Evolutionary conservation across 1,140 invertebrate species (phyloP).

Genomic region (Drepana arcuata): DNA sequence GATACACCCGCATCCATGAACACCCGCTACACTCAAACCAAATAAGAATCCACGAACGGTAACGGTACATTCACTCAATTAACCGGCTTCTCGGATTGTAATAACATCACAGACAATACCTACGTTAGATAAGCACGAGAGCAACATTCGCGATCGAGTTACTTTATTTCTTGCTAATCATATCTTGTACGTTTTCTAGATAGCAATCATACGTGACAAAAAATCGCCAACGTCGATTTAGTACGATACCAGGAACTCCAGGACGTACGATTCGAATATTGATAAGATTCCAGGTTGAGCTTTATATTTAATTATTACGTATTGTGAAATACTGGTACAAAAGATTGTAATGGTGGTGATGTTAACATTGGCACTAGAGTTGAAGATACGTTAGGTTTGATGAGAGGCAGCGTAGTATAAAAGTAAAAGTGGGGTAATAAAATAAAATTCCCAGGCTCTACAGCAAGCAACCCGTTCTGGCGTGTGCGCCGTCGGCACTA

Average conservation of each 20-base stretch:
- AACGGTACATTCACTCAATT: too few species aligned
- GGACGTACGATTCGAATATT: slow-evolving; percentile 19
- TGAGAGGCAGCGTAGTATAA: slow-evolving; percentile 17
- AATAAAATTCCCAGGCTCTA: slow-evolving; percentile 33
- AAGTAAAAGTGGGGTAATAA: slow-evolving; percentile 53
- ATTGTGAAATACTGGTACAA: neutral
- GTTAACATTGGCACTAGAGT: too few species aligned
- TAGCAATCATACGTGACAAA: slow-evolving; percentile 16
- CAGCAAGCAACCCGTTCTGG: slow-evolving; percentile 27
- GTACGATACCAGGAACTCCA: slow-evolving; percentile 13
- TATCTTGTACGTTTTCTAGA: slow-evolving; percentile 8
- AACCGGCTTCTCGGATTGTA: too few species aligned
- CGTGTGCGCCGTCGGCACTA: slow-evolving; percentile 11
- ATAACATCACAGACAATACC: neutral
- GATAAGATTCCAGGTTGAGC: slow-evolving; percentile 9
- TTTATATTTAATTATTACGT: neutral
- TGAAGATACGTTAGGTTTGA: too few species aligned
- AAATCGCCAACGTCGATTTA: slow-evolving; percentile 15
- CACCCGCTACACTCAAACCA: slow-evolving; percentile 14
- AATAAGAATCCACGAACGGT: slow-evolving; percentile 41
- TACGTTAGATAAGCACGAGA: neutral
- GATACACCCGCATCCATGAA: slow-evolving; percentile 24
- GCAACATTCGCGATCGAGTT: neutral
- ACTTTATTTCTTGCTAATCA: slow-evolving; percentile 11
- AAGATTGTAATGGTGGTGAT: too few species aligned